Percentiles rank a stretch among this genome's conserved stretches.
These are phyloP conservation scores for Seira ritae DNA, from an alignment of 2,888 invertebrate species.

Conservation along the genomic window DNA sequence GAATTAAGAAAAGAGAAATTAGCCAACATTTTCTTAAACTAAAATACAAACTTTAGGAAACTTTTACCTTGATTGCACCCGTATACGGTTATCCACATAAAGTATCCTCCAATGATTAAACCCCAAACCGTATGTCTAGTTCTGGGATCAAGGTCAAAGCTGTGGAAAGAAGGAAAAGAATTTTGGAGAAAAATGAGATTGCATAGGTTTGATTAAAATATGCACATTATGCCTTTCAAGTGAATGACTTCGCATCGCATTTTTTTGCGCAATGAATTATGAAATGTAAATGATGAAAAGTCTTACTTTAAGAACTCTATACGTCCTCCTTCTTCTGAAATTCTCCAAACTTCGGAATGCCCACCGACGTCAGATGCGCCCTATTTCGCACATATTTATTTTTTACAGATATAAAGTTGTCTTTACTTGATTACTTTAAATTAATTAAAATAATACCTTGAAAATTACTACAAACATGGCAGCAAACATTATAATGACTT, in stretches of 20 bases:
- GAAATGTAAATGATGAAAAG: neutral
- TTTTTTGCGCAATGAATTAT: neutral
- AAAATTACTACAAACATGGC: constrained; percentile 74
- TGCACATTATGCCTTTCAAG: too few species aligned
- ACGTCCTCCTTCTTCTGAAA: constrained; percentile 67
- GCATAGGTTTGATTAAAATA: too few species aligned
- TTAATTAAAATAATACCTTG: too few species aligned
- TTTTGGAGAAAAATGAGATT: too few species aligned
- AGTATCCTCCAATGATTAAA: constrained; percentile 59
- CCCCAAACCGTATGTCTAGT: constrained; percentile 68
- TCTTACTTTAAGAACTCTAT: constrained; percentile 73
- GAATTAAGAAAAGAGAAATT: too few species aligned
- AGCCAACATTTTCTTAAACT: too few species aligned
- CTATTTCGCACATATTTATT: too few species aligned
- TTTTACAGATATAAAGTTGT: too few species aligned
- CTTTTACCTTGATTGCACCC: too few species aligned
- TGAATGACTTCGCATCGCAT: neutral
- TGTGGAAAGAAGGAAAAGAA: too few species aligned
- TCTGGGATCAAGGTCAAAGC: constrained; percentile 60
- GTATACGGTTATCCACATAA: constrained; percentile 80
- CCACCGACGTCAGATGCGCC: constrained; percentile 73
- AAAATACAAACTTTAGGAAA: too few species aligned
- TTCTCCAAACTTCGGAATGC: constrained; percentile 68
- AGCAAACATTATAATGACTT: constrained; percentile 73
- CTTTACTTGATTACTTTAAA: too few species aligned